These are phyloP conservation scores for Bucorvus abyssinicus DNA, from an alignment of 2,797 vertebrate species.

Conservation along the genomic window DNA sequence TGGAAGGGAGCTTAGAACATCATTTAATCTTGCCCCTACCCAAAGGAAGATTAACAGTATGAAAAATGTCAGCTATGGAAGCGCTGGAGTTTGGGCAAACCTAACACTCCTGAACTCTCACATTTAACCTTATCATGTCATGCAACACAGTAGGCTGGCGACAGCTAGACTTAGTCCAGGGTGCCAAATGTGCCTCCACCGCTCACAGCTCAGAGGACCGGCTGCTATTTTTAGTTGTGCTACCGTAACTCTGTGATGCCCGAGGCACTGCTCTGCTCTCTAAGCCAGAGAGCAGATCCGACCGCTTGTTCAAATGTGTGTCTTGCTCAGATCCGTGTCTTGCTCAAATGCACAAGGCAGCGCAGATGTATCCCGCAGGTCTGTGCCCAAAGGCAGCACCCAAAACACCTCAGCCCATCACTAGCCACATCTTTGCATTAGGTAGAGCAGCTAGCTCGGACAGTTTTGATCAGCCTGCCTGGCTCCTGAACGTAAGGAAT, in stretches of 20 bases:
- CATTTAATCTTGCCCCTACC: not conserved
- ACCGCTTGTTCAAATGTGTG: not conserved
- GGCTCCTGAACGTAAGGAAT: not conserved
- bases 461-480: not conserved
- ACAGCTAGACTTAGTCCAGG: not conserved
- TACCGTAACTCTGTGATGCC: not conserved
- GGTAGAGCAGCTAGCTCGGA: not conserved
- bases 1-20: not conserved
- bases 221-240: not conserved
- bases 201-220: not conserved
- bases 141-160: not conserved
- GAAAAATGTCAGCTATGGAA: not conserved
- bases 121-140: not conserved
- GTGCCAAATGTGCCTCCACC: not conserved
- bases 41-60: not conserved
- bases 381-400: not conserved
- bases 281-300: not conserved
- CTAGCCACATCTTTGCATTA: not conserved
- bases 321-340: not conserved
- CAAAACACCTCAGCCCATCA: not conserved
- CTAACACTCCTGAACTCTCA: not conserved
- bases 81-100: not conserved
- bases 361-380: fast-evolving
- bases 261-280: fast-evolving
- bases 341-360: not conserved